phyloP scores from a whole-genome alignment of 2,888 invertebrate genomes.

The Choristoneura rosaceana region DNA sequence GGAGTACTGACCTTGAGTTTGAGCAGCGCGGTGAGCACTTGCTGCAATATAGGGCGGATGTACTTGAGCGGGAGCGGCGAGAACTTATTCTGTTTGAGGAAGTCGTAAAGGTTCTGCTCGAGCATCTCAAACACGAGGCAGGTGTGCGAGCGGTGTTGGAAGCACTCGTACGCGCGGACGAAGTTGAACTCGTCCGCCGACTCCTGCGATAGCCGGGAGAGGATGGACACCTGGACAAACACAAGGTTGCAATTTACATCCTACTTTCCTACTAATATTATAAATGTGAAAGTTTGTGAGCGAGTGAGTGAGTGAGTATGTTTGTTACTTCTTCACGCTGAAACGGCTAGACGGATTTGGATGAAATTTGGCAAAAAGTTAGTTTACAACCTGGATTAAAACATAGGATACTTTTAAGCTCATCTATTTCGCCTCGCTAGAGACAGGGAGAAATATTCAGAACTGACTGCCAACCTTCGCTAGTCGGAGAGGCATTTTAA shows the following conservation, averaged over 20 bases:
- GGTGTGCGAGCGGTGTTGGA: constrained; percentile 99
- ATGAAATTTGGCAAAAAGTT: no score
- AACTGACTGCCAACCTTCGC: no score
- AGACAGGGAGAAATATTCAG: no score
- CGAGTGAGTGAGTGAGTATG: no score
- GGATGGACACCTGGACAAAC: constrained; percentile 90
- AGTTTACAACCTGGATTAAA: no score
- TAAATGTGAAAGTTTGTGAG: no score
- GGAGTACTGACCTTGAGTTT: constrained; percentile 91
- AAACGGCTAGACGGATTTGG: no score
- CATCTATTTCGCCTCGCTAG: no score
- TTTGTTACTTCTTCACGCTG: no score
- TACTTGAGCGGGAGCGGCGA: constrained; percentile 99
- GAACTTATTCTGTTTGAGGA: constrained; percentile 99
- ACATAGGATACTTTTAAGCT: no score
- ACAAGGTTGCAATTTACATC: neutral
- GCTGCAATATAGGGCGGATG: constrained; percentile 99
- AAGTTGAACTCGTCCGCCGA: constrained; percentile 99
- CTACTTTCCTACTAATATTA: no score
- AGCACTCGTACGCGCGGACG: constrained; percentile 99
- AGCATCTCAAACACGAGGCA: constrained; percentile 99
- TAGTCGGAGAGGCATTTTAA: no score
- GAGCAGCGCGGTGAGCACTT: constrained; percentile 95
- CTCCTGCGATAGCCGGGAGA: constrained; percentile 97
- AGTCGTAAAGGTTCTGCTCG: constrained; percentile 99